Evolutionary conservation across 2,888 invertebrate genomes (phyloP).

Genomic region (Heteromurus nitidus): DNA sequence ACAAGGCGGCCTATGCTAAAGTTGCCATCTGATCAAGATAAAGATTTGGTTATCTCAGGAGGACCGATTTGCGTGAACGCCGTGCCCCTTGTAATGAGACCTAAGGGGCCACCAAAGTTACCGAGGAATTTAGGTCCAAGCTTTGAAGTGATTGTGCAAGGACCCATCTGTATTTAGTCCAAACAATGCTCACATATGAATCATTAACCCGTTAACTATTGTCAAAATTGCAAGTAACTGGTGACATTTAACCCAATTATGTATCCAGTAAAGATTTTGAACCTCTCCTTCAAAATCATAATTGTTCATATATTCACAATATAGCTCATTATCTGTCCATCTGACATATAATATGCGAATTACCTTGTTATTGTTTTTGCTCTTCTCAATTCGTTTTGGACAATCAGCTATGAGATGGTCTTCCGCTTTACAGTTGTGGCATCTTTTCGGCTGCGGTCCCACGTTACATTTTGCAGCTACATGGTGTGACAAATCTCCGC

Average conservation of each 20-base stretch:
- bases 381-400: constrained; percentile 78
- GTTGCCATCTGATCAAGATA: constrained; percentile 13
- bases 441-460: constrained; percentile 92
- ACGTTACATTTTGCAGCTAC: constrained; percentile 91
- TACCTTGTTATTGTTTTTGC: constrained; percentile 65
- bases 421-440: constrained; percentile 91
- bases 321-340: too few relatives aligned
- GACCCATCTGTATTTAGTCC: constrained; percentile 39
- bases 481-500: constrained; percentile 94
- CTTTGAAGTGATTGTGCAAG: constrained; percentile 47
- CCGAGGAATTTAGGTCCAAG: constrained; percentile 40
- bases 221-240: background rate
- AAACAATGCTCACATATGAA: background rate
- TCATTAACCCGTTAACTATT: background rate
- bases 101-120: constrained; percentile 21
- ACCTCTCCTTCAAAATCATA: too few relatives aligned
- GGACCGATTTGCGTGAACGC: constrained; percentile 26
- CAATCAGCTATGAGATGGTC: constrained; percentile 94
- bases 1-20: constrained; percentile 13
- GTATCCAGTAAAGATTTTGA: too few relatives aligned
- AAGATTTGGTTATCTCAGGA: constrained; percentile 24
- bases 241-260: too few relatives aligned
- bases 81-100: constrained; percentile 33
- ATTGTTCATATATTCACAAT: too few relatives aligned
- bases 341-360: background rate